Conservation (phyloP, 2,888 invertebrate genomes). For the Trachelus tabidus region DNA sequence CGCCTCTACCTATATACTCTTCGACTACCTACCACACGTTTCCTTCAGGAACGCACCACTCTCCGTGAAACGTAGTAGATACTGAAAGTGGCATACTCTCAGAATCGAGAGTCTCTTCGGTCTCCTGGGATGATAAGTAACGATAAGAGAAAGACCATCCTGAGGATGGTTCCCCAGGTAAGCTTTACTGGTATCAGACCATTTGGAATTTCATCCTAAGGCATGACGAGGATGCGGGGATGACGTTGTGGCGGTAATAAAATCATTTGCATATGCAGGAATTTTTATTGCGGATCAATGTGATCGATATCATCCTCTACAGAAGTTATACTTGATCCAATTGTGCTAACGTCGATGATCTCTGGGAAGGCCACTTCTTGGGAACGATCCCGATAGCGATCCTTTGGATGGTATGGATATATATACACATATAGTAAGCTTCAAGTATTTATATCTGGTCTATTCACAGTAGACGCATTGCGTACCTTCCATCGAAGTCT, state of each 20-base stretch:
- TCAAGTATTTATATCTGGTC: background rate
- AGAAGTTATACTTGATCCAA: slow-evolving; percentile 3
- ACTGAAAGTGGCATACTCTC: background rate
- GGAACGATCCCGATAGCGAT: background rate
- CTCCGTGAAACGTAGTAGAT: background rate
- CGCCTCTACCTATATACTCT: background rate
- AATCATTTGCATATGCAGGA: background rate
- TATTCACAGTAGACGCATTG: background rate
- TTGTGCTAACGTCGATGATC: background rate
- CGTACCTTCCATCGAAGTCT: slow-evolving; percentile 33
- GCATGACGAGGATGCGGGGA: background rate
- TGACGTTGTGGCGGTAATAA: background rate
- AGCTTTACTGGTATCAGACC: background rate
- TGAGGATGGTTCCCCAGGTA: background rate
- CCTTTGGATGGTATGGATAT: background rate
- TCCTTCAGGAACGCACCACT: background rate
- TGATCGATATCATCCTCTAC: background rate
- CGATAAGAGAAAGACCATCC: background rate
- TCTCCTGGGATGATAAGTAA: background rate
- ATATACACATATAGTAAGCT: background rate
- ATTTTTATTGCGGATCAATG: background rate
- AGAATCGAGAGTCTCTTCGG: background rate
- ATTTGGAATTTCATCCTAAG: background rate
- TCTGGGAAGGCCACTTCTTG: background rate
- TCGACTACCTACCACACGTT: background rate